Conservation (phyloP, 2,888 invertebrate species). For the Cryptus armator region DNA sequence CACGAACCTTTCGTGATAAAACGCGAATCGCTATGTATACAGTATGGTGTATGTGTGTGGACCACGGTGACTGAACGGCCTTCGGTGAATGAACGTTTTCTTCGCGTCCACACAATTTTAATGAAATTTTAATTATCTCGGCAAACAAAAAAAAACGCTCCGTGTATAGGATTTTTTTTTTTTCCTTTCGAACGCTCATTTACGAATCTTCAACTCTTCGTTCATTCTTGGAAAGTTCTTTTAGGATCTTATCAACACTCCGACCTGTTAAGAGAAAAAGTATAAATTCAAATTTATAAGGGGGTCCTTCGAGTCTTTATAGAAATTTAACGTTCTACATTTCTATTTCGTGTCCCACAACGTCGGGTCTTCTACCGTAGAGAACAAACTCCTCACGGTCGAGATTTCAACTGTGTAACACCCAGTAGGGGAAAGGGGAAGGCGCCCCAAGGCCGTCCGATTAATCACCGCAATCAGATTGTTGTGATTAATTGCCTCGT, state of each 20-base stretch:
- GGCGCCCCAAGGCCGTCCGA: slow-evolving; percentile 36
- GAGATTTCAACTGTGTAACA: slow-evolving; percentile 39
- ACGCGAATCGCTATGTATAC: slow-evolving; percentile 15
- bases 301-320: background rate
- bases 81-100: slow-evolving; percentile 26
- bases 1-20: slow-evolving; percentile 34
- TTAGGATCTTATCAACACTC: background rate
- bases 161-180: background rate
- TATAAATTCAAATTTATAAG: background rate
- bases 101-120: background rate
- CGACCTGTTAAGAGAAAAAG: background rate
- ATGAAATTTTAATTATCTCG: background rate
- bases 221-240: background rate
- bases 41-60: background rate
- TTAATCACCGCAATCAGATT: slow-evolving; percentile 70
- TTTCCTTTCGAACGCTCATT: background rate
- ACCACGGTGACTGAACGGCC: background rate
- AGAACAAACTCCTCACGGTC: slow-evolving; percentile 26
- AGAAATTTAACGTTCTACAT: slow-evolving; percentile 22
- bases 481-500: slow-evolving; percentile 69
- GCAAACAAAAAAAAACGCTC: background rate
- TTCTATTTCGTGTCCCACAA: slow-evolving; percentile 29
- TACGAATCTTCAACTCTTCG: background rate
- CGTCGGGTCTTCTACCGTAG: slow-evolving; percentile 3
- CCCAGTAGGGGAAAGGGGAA: background rate